Evolutionary conservation across 2,113 vertebrate genomes (phyloP).

Genomic region (Rhinolophus sinicus): DNA sequence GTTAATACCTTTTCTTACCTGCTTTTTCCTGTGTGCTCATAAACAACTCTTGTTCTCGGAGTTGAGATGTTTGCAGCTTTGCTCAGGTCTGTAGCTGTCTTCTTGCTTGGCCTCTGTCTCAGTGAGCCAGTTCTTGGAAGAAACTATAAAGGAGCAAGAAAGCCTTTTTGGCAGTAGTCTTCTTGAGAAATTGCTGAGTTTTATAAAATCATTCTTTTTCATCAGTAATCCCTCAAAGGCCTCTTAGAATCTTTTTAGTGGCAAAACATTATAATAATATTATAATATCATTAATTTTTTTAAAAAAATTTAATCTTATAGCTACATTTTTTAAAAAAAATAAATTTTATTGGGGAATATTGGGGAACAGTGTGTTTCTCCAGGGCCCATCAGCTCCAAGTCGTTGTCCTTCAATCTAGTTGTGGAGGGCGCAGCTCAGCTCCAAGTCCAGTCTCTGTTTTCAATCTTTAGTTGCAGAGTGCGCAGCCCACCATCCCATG

Average conservation of each 20-base stretch:
- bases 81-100: neutral
- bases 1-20: neutral
- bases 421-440: too few species aligned
- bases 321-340: neutral
- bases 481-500: too few species aligned
- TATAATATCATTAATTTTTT: neutral
- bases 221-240: conserved; percentile 24
- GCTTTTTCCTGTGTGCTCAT: neutral
- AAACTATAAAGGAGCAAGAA: conserved; percentile 32
- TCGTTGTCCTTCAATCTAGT: too few species aligned
- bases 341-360: too few species aligned
- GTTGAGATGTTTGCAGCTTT: neutral
- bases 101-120: neutral
- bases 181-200: conserved; percentile 43
- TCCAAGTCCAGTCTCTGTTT: too few species aligned
- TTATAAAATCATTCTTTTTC: conserved; percentile 37
- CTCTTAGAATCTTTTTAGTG: conserved; percentile 26
- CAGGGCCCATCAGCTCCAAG: too few species aligned
- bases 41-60: neutral
- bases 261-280: conserved; percentile 27
- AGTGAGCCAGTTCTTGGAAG: neutral
- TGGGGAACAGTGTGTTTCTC: too few species aligned
- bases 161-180: neutral
- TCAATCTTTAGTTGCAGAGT: too few species aligned
- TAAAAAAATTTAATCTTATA: too few species aligned